A percentile compares a stretch with the other conserved stretches of the same genome.
phyloP scores from a whole-genome alignment of 2,113 vertebrate genomes.

The Archocentrus centrarchus region DNA sequence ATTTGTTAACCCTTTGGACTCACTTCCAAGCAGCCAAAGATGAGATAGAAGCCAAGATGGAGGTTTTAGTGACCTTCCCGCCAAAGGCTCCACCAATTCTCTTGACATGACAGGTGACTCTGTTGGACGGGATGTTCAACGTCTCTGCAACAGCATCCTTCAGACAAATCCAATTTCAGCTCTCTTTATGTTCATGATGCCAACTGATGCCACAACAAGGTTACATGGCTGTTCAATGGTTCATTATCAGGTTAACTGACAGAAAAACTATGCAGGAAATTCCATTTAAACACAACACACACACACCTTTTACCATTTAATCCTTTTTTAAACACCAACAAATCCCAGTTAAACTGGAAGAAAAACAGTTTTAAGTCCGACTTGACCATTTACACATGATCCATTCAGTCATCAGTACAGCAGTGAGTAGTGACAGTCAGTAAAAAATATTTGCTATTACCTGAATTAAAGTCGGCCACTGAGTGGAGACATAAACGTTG shows the following conservation, averaged over 20 bases:
- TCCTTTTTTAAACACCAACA: too few species aligned
- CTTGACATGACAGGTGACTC: slow-evolving; percentile 84
- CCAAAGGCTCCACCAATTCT: slow-evolving; percentile 85
- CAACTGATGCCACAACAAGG: neutral
- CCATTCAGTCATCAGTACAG: too few species aligned
- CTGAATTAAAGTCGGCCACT: slow-evolving; percentile 81
- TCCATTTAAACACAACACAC: too few species aligned
- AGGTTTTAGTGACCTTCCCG: slow-evolving; percentile 82
- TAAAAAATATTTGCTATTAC: slow-evolving; percentile 14
- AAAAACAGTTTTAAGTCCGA: too few species aligned
- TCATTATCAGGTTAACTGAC: too few species aligned
- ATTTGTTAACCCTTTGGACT: slow-evolving; percentile 45
- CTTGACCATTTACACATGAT: too few species aligned
- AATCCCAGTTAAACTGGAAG: too few species aligned
- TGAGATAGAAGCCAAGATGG: slow-evolving; percentile 79
- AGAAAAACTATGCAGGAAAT: too few species aligned
- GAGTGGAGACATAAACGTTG: slow-evolving; percentile 82
- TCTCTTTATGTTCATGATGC: neutral
- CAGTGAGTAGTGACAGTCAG: too few species aligned
- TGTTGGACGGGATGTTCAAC: slow-evolving; percentile 84
- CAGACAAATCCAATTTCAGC: neutral
- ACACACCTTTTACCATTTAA: too few species aligned
- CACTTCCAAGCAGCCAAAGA: slow-evolving; percentile 87
- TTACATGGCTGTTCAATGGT: too few species aligned
- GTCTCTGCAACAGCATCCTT: slow-evolving; percentile 82